Evolutionary conservation across 53 echinoderm and acorn worm genomes (phyloP), one percentile per base, ranked within the genome.

Genomic region (Actinopyga echinites): DNA sequence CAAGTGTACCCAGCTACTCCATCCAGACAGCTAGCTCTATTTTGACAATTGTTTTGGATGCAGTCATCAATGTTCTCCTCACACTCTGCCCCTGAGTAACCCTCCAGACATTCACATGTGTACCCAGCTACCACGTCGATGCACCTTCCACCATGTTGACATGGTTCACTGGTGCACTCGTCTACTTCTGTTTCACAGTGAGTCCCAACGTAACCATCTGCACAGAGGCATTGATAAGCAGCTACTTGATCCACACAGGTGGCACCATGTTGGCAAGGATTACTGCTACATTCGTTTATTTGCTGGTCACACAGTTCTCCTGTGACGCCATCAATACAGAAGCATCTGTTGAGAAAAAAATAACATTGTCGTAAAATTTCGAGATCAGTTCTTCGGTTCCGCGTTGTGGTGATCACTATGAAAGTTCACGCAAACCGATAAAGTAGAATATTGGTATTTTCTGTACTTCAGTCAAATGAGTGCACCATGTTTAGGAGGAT

Each of bases 11-110:
- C 88, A 22, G 67, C 84, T 21, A 93, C 60, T 15, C 87, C 74
- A 56, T 93, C 93, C 13, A 93, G 75, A 54, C 93, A 93, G 11
- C 87, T 93, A 0, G 74, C 93, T 21, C 81, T 81, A 33, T 92
- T 75, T 4, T 6, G 28, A 55, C 92, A 92, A 10, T 69, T 43
- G 37, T 86, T 49, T 23, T 52, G 67, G 0, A 17, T 32, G 56
- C 92, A 92, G 29, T 92, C 92, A 55, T 92, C 92, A n/a, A 89
- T 83, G 45, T 92, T 92, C 54, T 77, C 77, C 69, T 92, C 89
- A 65, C 92, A 92, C 0, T 61, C 60, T 8, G 89, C 83, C 5
- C 92, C 92, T 1, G 89, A 89, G 53, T 79, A 92, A 22, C 92
- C 92, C 35, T 66, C 78, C 22, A 69, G 80, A 59, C 92, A 92